Percentiles rank a stretch among this genome's conserved stretches.
Conservation (phyloP, 2,113 vertebrate genomes). For the Asarcornis scutulata region DNA sequence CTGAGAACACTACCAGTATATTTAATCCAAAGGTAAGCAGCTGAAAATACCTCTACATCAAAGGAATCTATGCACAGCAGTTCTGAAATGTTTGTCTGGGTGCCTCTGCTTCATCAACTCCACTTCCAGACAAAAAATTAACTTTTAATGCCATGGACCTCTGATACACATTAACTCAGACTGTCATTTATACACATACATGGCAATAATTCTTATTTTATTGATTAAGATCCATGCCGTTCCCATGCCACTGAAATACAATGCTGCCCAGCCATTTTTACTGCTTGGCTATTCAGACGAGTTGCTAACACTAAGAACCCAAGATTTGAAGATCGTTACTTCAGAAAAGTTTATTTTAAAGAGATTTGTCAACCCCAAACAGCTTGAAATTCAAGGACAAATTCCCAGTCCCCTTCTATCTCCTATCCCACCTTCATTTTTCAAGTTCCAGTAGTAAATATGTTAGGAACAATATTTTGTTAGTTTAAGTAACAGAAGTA, state of each 20-base stretch:
- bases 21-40: not conserved
- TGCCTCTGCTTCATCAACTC: not conserved
- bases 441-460: slow-evolving; percentile 5
- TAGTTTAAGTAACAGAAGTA: not conserved
- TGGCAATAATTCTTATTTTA: not conserved
- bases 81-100: not conserved
- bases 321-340: not conserved
- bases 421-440: not conserved
- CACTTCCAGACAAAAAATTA: not conserved
- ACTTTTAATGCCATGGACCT: not conserved
- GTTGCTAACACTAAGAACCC: not conserved
- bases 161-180: not conserved
- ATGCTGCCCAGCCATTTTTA: not conserved
- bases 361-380: not conserved
- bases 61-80: not conserved
- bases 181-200: not conserved
- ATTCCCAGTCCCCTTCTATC: not conserved
- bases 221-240: not conserved
- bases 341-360: not conserved
- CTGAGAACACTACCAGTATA: not conserved
- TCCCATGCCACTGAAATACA: not conserved
- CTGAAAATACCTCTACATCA: not conserved
- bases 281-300: not conserved
- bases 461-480: not conserved
- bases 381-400: not conserved